Conservation (phyloP, 2,797 vertebrate species). For the Acomys russatus region DNA sequence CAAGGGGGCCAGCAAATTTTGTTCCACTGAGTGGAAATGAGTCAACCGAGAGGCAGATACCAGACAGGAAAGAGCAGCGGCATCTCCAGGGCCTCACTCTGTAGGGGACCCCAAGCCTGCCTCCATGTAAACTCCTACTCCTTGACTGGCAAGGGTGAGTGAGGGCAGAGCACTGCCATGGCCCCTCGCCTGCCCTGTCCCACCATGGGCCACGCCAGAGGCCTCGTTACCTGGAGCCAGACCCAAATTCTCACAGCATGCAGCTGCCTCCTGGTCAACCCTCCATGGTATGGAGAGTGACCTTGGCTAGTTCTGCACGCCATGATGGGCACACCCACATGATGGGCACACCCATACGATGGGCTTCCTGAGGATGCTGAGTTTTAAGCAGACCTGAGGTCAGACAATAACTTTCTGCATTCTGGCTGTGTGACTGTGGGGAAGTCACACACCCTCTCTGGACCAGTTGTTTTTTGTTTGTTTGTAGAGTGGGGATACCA, state of each 20-base stretch:
- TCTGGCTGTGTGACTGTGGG: neutral
- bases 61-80: neutral
- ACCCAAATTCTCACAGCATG: neutral
- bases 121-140: neutral
- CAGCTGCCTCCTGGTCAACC: too few relatives aligned
- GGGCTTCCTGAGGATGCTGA: neutral
- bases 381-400: neutral
- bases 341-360: neutral
- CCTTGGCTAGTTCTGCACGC: too few relatives aligned
- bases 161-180: neutral
- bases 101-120: rapidly evolving
- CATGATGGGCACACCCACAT: neutral
- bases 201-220: rapidly evolving
- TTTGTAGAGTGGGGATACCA: neutral
- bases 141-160: rapidly evolving
- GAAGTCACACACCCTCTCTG: neutral
- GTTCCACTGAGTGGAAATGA: neutral
- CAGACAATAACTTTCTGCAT: neutral
- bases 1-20: conserved; percentile 25
- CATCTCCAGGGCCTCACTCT: rapidly evolving
- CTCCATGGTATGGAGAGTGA: rapidly evolving
- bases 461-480: neutral
- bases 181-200: too few relatives aligned
- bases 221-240: neutral
- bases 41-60: neutral